These are phyloP conservation scores for Aphidius colemani DNA, from an alignment of 2,888 invertebrate species.

Conservation along the genomic window DNA sequence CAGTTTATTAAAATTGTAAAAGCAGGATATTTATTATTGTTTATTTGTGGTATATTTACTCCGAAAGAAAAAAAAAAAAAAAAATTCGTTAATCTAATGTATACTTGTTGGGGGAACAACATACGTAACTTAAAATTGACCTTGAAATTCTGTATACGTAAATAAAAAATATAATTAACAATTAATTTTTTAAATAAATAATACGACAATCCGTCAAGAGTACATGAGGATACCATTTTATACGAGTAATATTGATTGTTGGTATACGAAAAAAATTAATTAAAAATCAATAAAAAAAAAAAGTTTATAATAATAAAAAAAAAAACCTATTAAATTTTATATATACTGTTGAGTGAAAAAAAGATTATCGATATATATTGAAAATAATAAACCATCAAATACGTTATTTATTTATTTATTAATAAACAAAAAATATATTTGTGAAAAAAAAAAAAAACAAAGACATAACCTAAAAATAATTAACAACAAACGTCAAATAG, in stretches of 20 bases:
- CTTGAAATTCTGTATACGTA: slow-evolving; percentile 42
- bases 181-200: slow-evolving; percentile 19
- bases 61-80: slow-evolving; percentile 8
- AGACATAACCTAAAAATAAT: too few relatives aligned
- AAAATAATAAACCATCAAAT: too few relatives aligned
- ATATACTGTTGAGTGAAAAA: too few relatives aligned
- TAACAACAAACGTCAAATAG: too few relatives aligned
- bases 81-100: slow-evolving; percentile 33
- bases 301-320: not conserved
- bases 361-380: too few relatives aligned
- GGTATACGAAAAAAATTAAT: slow-evolving; percentile 18
- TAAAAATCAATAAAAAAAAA: slow-evolving; percentile 2
- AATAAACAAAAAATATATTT: too few relatives aligned
- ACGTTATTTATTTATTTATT: too few relatives aligned
- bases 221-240: slow-evolving; percentile 36
- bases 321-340: too few relatives aligned
- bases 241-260: slow-evolving; percentile 28
- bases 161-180: slow-evolving; percentile 27
- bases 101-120: slow-evolving; percentile 36
- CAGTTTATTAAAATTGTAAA: too few relatives aligned
- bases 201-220: slow-evolving; percentile 55
- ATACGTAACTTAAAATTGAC: slow-evolving; percentile 35
- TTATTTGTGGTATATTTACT: slow-evolving; percentile 3
- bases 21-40: slow-evolving; percentile 1
- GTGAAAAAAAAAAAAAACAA: too few relatives aligned